Base-by-base conservation (phyloP, 2,888 invertebrate species). In the Amblyjoppa fuscipennis region DNA sequence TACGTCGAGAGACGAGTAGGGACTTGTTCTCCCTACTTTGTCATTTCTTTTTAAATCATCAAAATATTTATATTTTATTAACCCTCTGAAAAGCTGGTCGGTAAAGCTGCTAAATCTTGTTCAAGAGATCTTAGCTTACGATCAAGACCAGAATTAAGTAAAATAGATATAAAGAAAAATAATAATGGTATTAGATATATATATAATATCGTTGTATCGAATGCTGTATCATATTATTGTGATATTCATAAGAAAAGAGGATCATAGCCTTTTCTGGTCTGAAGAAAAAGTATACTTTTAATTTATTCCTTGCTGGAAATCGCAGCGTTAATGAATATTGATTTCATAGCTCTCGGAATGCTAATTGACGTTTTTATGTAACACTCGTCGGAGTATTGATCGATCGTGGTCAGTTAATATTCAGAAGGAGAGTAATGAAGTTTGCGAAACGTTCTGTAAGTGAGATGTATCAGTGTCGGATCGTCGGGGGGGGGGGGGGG, bases 401-500 rank as follows among this genome's bases (percentile, higher is more conserved):
- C n/a, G 51, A 16, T 53, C 51, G 51, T n/a, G 41, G 5, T 53
- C 49, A 16, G 11, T 49, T 16, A 16, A 16, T 49, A 49, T 49
- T 16, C 49, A 16, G 49, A 49, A 16, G 13, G 11, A 16, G 49
- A 49, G 49, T 49, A 49, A 16, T 49, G 4, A 49, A 49, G 13
- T 16, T 16, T 16, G 49, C 49, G 49, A 16, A 49, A 49, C 49
- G 49, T 49, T 49, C 16, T 4, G 49, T 34, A 56, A 79, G 49
- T 77, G 49, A 61, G 59, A 70, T 34, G 61, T 59, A 45, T 28
- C 28, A 49, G 16, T 81, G 7, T 53, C 25, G 38, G 41, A 28
- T 59, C 66, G 69, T 38, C 49, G 73, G 45, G 28, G 20, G 20
- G 20, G 45, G 28, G 73, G 45, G 28, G 20, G 20, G 20, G 45